phyloP scores from a whole-genome alignment of 2,888 invertebrate species.

The Capitulum mitella region DNA sequence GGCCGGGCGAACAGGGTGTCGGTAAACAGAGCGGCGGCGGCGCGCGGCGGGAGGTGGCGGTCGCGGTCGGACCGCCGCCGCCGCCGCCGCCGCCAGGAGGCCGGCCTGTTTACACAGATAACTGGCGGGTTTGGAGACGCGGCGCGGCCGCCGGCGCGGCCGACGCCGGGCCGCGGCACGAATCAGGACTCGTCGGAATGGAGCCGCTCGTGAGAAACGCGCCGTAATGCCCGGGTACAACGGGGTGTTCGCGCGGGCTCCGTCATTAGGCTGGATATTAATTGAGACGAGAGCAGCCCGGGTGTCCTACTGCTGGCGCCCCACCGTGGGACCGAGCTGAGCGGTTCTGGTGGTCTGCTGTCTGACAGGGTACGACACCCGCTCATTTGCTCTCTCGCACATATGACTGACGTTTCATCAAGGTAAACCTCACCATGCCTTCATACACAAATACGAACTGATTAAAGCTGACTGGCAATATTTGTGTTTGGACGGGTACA shows the following conservation, averaged over 20 bases:
- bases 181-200: slow-evolving; percentile 15
- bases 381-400: too few relatives aligned
- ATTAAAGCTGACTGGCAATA: too few relatives aligned
- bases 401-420: too few relatives aligned
- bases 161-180: not conserved
- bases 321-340: not conserved
- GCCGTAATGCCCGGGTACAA: not conserved
- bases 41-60: not conserved
- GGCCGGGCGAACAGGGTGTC: not conserved
- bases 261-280: not conserved
- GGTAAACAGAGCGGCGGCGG: not conserved
- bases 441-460: too few relatives aligned
- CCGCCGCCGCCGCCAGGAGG: not conserved
- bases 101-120: not conserved
- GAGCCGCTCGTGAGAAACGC: not conserved
- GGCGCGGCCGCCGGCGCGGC: too few relatives aligned
- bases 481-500: too few relatives aligned
- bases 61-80: not conserved
- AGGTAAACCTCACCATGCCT: too few relatives aligned
- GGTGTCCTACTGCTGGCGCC: not conserved
- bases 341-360: not conserved
- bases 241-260: not conserved
- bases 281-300: not conserved
- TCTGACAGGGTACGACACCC: too few relatives aligned
- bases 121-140: not conserved